phyloP scores from a whole-genome alignment of 2,797 vertebrate genomes.

The Pangasius mekongensis region DNA sequence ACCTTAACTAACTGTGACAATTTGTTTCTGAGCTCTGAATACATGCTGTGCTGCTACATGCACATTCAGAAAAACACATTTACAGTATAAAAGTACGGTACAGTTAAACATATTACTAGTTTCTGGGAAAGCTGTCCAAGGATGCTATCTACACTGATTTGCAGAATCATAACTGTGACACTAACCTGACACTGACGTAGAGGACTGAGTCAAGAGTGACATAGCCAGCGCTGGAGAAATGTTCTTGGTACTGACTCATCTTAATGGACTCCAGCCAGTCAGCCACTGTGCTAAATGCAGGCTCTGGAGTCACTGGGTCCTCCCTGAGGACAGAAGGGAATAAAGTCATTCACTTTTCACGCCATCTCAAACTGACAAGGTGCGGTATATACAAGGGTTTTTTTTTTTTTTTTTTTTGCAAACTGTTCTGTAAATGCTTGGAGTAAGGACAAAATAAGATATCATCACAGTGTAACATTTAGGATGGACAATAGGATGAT shows the following conservation, averaged over 20 bases:
- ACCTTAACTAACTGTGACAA: neutral
- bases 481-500: neutral
- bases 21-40: neutral
- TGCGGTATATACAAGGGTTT: neutral
- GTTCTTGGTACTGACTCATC: constrained; percentile 88
- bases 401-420: neutral
- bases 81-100: neutral
- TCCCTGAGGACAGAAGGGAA: constrained; percentile 49
- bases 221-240: constrained; percentile 85
- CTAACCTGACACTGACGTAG: constrained; percentile 55
- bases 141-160: neutral
- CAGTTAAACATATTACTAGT: neutral
- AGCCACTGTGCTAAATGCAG: constrained; percentile 77
- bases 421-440: neutral
- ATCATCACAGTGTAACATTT: neutral
- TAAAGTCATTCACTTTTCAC: neutral
- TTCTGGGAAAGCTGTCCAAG: neutral
- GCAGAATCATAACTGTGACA: neutral
- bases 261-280: constrained; percentile 90
- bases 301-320: constrained; percentile 52
- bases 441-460: neutral
- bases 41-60: neutral
- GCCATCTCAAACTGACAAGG: neutral
- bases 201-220: constrained; percentile 79
- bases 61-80: constrained; percentile 15